These are phyloP conservation scores for Pammene fasciana DNA, from an alignment of 2,888 invertebrate species.

Conservation along the genomic window DNA sequence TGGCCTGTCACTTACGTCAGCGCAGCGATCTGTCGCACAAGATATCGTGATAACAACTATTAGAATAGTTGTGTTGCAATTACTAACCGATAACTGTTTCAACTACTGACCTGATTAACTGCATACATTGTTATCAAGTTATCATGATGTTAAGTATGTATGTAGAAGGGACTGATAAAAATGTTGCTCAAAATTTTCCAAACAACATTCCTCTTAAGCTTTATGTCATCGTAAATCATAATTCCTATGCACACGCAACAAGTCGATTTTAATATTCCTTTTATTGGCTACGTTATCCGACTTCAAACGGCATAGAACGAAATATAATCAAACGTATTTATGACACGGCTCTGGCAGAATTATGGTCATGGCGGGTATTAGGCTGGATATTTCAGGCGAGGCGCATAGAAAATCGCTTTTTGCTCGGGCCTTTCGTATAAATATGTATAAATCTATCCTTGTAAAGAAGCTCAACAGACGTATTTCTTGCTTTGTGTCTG, in stretches of 20 bases:
- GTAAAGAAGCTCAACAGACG: constrained; percentile 20
- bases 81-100: constrained; percentile 24
- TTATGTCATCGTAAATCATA: constrained; percentile 33
- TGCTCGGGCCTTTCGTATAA: constrained; percentile 48
- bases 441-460: constrained; percentile 48
- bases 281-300: constrained; percentile 53
- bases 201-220: constrained; percentile 27
- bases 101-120: constrained; percentile 26
- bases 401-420: constrained; percentile 55
- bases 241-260: constrained; percentile 37
- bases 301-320: constrained; percentile 51
- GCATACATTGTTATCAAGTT: constrained; percentile 3
- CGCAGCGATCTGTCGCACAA: constrained; percentile 51
- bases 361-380: constrained; percentile 52
- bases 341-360: constrained; percentile 47
- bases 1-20: constrained; percentile 80
- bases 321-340: constrained; percentile 53
- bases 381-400: constrained; percentile 47
- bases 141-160: not conserved
- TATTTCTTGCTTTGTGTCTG: constrained; percentile 24
- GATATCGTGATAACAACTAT: constrained; percentile 40
- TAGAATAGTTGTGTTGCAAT: constrained; percentile 32
- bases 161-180: constrained; percentile 2
- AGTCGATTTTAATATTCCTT: constrained; percentile 52
- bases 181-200: constrained; percentile 11